These are phyloP conservation scores for Cheilosia vulpina DNA, from an alignment of 2,888 invertebrate species.

Conservation along the genomic window DNA sequence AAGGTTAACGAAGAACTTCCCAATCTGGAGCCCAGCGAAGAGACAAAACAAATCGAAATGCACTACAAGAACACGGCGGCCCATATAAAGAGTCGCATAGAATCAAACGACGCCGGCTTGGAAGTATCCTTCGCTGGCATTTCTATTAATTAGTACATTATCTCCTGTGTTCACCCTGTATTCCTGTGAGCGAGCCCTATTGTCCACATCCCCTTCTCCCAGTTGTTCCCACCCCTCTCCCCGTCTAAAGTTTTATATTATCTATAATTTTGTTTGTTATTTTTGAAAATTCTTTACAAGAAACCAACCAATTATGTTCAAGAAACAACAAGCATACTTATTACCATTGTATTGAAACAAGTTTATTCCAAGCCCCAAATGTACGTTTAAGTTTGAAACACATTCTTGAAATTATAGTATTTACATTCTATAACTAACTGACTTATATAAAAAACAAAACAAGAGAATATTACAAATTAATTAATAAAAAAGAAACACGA, in stretches of 20 bases:
- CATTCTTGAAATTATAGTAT: slow-evolving; percentile 77
- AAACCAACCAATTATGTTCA: slow-evolving; percentile 39
- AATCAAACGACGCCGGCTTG: slow-evolving; percentile 82
- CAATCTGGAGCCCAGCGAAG: slow-evolving; percentile 96
- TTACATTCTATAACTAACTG: slow-evolving; percentile 72
- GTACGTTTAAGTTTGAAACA: slow-evolving; percentile 69
- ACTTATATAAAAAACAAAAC: slow-evolving; percentile 65
- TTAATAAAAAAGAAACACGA: slow-evolving; percentile 52
- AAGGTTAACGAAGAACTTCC: slow-evolving; percentile 97
- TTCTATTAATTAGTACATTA: slow-evolving; percentile 80
- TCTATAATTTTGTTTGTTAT: slow-evolving; percentile 41
- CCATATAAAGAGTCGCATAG: slow-evolving; percentile 88
- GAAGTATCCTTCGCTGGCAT: slow-evolving; percentile 84
- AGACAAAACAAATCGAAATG: slow-evolving; percentile 97
- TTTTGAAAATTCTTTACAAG: slow-evolving; percentile 41
- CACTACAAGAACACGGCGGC: slow-evolving; percentile 96
- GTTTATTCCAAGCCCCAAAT: slow-evolving; percentile 51
- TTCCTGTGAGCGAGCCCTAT: slow-evolving; percentile 14
- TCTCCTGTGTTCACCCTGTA: slow-evolving; percentile 27
- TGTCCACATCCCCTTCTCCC: slow-evolving; percentile 16
- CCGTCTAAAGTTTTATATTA: neutral
- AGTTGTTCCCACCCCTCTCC: neutral
- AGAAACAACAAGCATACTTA: slow-evolving; percentile 33
- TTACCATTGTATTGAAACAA: slow-evolving; percentile 37
- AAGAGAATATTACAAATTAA: slow-evolving; percentile 64